phyloP scores from a whole-genome alignment of 2,888 invertebrate genomes.

The Spisula subtruncata region DNA sequence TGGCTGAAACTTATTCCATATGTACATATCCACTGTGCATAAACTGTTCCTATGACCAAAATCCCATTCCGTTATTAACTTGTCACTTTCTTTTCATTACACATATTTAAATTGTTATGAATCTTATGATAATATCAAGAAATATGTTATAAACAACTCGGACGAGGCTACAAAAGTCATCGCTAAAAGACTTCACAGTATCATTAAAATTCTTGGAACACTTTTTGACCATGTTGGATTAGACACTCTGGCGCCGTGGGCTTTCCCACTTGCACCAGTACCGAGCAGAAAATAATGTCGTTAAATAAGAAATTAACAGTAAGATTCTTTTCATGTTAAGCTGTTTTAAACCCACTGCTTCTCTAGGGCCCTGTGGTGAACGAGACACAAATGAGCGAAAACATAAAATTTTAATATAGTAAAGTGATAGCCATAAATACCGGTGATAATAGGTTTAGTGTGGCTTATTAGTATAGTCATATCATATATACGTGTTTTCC shows the following conservation, averaged over 20 bases:
- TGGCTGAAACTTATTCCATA: neutral
- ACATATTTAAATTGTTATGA: constrained; percentile 21
- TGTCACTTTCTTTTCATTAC: neutral
- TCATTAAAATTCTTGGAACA: constrained; percentile 47
- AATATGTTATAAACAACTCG: constrained; percentile 34
- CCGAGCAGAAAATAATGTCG: constrained; percentile 16
- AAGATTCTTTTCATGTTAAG: constrained; percentile 38
- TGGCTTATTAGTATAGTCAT: constrained; percentile 29
- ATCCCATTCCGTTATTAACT: neutral
- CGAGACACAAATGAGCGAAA: constrained; percentile 38
- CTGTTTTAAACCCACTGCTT: neutral
- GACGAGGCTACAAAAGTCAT: constrained; percentile 33
- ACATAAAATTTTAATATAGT: constrained; percentile 40
- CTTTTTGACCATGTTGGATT: constrained; percentile 33
- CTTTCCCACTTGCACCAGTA: constrained; percentile 44
- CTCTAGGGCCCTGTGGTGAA: neutral
- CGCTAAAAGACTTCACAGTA: constrained; percentile 16
- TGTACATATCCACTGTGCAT: neutral
- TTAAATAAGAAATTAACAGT: constrained; percentile 59
- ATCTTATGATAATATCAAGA: constrained; percentile 32
- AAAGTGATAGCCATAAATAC: constrained; percentile 40
- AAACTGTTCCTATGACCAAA: neutral
- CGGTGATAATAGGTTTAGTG: constrained; percentile 47
- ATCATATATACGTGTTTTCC: constrained; percentile 46
- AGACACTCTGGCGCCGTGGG: constrained; percentile 36